These are phyloP conservation scores for Drosophila tropicalis DNA, from an alignment of 1,140 invertebrate species.

Conservation along the genomic window DNA sequence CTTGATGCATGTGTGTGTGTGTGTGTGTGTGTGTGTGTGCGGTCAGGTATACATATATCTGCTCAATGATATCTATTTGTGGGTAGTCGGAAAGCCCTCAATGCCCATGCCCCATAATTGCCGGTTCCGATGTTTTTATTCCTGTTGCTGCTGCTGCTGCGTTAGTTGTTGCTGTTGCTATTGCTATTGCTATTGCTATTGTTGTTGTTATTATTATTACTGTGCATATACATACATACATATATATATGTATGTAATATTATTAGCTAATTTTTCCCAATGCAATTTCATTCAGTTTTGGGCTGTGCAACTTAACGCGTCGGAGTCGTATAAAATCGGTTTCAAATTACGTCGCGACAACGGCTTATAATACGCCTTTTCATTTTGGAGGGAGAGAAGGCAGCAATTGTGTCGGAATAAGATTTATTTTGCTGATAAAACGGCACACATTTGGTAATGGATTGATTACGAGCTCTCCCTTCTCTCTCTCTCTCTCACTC, in stretches of 20 bases:
- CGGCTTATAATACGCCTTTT: background rate
- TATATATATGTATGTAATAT: background rate
- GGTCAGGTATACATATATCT: constrained; percentile 11
- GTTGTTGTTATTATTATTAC: background rate
- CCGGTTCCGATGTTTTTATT: constrained; percentile 11
- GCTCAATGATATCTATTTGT: constrained; percentile 17
- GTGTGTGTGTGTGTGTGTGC: constrained; percentile 3
- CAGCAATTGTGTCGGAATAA: background rate
- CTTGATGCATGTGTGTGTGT: background rate
- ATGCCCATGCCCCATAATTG: constrained; percentile 20
- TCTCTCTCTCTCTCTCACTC: background rate
- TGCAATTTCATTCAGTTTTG: constrained; percentile 21
- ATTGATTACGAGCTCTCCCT: background rate
- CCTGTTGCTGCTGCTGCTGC: constrained; percentile 3
- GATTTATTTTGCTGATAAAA: constrained; percentile 18
- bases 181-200: no score
- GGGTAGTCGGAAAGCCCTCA: background rate
- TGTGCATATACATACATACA: background rate
- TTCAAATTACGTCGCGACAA: constrained; percentile 16
- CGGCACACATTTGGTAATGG: constrained; percentile 12
- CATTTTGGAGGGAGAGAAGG: background rate
- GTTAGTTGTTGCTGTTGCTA: background rate
- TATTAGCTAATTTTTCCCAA: constrained; percentile 16
- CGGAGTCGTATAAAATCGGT: constrained; percentile 2
- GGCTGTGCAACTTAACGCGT: constrained; percentile 20